Evolutionary conservation across 2,888 invertebrate genomes (phyloP).

Genomic region (Hirtodrosophila confusa): DNA sequence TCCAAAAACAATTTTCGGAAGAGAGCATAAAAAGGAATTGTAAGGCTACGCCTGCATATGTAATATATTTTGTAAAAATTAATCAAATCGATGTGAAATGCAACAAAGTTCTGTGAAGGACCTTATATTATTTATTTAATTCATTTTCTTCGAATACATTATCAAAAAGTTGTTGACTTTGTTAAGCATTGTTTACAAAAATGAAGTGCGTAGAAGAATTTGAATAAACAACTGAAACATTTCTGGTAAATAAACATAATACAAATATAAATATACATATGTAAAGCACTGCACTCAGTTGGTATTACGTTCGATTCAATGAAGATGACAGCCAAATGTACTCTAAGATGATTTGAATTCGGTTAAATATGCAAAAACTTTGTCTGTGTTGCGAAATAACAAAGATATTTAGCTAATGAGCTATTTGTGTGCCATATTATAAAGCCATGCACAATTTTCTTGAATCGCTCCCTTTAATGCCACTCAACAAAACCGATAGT

Average conservation of each 20-base stretch:
- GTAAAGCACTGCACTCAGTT: not conserved
- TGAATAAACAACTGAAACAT: slow-evolving; percentile 8
- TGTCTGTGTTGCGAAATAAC: slow-evolving; percentile 4
- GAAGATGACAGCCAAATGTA: too few species aligned
- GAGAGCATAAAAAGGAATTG: too few species aligned
- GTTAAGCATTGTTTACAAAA: not conserved
- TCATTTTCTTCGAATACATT: not conserved
- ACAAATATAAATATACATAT: not conserved
- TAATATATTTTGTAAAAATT: too few species aligned
- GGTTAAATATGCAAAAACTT: not conserved
- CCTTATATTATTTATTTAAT: too few species aligned
- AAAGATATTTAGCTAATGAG: slow-evolving; percentile 10
- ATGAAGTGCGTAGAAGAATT: slow-evolving; percentile 6
- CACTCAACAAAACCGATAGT: slow-evolving; percentile 14
- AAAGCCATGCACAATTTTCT: not conserved
- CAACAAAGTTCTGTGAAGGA: too few species aligned
- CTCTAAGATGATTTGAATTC: too few species aligned
- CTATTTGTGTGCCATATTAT: not conserved
- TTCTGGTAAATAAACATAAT: slow-evolving; percentile 10
- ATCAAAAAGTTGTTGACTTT: too few species aligned
- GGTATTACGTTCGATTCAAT: not conserved
- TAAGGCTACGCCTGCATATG: too few species aligned
- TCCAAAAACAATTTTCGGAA: too few species aligned
- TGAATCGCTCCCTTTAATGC: slow-evolving; percentile 4
- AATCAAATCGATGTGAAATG: too few species aligned